Percentiles rank a stretch among this genome's conserved stretches.
Evolutionary conservation across 2,797 vertebrate species (phyloP).

Genomic region (Philypnodon macrostomus): DNA sequence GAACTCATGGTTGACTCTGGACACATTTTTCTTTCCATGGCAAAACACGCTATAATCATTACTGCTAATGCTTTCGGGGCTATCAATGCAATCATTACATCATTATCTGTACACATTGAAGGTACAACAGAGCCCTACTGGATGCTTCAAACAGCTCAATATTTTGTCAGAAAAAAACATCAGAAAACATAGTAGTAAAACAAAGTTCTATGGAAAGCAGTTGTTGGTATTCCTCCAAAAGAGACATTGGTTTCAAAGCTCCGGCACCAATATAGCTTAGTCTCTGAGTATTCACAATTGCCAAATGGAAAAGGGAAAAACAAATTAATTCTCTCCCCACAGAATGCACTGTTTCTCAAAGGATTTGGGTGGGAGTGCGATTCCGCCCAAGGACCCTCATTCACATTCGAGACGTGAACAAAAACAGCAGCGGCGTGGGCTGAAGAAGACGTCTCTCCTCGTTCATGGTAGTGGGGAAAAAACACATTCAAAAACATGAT

Average conservation of each 20-base stretch:
- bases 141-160: constrained; percentile 24
- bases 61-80: background rate
- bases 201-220: constrained; percentile 27
- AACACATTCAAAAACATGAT: constrained; percentile 6
- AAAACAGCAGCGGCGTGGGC: constrained; percentile 32
- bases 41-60: background rate
- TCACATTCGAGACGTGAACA: constrained; percentile 52
- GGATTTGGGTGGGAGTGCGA: constrained; percentile 46
- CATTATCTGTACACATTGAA: constrained; percentile 27
- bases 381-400: constrained; percentile 54
- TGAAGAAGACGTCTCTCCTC: constrained; percentile 21
- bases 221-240: constrained; percentile 42
- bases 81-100: constrained; percentile 3
- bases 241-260: constrained; percentile 45
- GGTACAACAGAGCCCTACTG: constrained; percentile 14
- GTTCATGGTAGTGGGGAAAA: constrained; percentile 26
- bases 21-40: no score
- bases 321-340: constrained; percentile 54
- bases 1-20: no score
- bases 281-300: constrained; percentile 54
- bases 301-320: constrained; percentile 58
- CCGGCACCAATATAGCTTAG: constrained; percentile 30
- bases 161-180: constrained; percentile 3
- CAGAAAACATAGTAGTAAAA: constrained; percentile 19
- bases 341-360: constrained; percentile 41